Conservation (phyloP, 1,140 invertebrate species). For the Ostrea denselamellosa region DNA sequence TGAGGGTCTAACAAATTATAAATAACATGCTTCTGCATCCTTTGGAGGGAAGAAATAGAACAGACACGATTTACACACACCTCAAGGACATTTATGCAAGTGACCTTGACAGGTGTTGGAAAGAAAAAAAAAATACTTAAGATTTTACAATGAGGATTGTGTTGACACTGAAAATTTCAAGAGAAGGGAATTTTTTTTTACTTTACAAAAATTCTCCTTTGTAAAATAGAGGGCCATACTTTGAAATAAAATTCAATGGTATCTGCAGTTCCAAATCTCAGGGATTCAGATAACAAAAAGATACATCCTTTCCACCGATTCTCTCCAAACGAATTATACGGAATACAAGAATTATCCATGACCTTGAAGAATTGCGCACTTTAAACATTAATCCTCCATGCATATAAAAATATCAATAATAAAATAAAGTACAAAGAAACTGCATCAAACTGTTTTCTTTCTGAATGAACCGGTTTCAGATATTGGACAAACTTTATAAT, state of each 20-base stretch:
- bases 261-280: too few relatives aligned
- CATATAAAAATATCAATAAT: not conserved
- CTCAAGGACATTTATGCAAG: not conserved
- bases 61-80: not conserved
- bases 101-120: not conserved
- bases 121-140: not conserved
- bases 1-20: not conserved
- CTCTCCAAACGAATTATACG: not conserved
- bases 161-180: too few relatives aligned
- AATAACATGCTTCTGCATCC: not conserved
- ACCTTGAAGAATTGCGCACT: not conserved
- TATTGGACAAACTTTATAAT: not conserved
- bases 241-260: too few relatives aligned
- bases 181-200: too few relatives aligned
- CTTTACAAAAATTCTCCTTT: too few relatives aligned
- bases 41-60: not conserved
- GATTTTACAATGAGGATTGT: not conserved
- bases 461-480: not conserved
- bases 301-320: too few relatives aligned
- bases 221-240: too few relatives aligned
- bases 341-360: not conserved
- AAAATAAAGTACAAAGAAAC: not conserved
- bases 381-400: not conserved
- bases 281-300: too few relatives aligned
- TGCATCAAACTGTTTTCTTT: not conserved